Evolutionary conservation across 2,888 invertebrate genomes (phyloP).

Genomic region (Eupithecia tripunctaria): DNA sequence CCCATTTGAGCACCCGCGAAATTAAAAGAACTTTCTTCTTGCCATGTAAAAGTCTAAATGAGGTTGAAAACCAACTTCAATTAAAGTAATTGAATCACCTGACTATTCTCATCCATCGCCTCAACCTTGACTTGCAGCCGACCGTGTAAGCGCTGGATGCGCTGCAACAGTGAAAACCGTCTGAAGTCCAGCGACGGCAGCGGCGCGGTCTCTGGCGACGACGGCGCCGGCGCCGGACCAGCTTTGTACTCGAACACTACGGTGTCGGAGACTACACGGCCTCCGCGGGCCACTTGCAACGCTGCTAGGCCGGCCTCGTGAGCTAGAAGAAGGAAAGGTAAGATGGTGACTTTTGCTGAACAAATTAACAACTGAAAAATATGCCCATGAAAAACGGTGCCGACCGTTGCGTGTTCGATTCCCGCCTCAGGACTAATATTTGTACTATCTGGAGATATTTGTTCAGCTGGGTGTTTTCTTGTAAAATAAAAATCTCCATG

Average conservation of each 20-base stretch:
- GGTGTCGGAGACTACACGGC: slow-evolving; percentile 95
- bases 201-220: slow-evolving; percentile 86
- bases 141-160: slow-evolving; percentile 93
- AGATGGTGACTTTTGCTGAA: background rate
- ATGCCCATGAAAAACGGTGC: too few relatives aligned
- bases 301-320: slow-evolving; percentile 95
- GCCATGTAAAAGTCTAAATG: too few relatives aligned
- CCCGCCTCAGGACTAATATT: too few relatives aligned
- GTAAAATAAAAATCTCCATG: too few relatives aligned
- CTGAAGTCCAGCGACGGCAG: slow-evolving; percentile 86
- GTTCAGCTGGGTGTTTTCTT: too few relatives aligned
- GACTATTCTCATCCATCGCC: slow-evolving; percentile 85
- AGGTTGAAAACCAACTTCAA: too few relatives aligned
- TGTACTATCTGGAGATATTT: too few relatives aligned
- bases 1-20: too few relatives aligned
- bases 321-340: slow-evolving; percentile 80
- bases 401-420: too few relatives aligned
- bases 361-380: too few relatives aligned
- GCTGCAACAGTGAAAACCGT: slow-evolving; percentile 91
- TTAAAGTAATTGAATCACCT: slow-evolving; percentile 64
- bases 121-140: slow-evolving; percentile 90
- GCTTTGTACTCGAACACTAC: slow-evolving; percentile 96
- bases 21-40: too few relatives aligned
- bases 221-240: slow-evolving; percentile 84
- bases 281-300: slow-evolving; percentile 95